Evolutionary conservation across 64 coral and sea anemone species (phyloP), one percentile per base, ranked within the genome.

Genomic region (Stichodactyla helianthus): DNA sequence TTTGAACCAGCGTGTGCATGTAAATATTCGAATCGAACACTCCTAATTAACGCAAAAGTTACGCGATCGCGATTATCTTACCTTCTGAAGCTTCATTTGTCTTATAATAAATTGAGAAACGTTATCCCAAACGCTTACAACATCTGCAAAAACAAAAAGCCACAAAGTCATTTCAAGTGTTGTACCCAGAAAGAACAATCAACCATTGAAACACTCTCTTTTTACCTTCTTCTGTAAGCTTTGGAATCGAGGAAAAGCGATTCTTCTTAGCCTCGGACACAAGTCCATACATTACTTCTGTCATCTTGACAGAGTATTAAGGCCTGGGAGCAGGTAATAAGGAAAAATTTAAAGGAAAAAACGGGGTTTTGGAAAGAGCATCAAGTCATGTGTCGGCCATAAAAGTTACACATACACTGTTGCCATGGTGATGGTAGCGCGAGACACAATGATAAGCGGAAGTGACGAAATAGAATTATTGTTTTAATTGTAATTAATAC

Each of bases 1-100:
- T 65, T 62, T 5, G 19, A 22, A 22, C 22, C 64, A 27, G 12
- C 25, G 25, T 10, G 68, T 27, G 68, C 68, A 9, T 23, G 68
- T 11, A 23, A n/a, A 31, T 10, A 26, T 74, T 74, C 68, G 25
- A 58, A 74, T 74, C 1, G 68, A 74, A 31, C 25, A 74, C 6
- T 13, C 27, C n/a, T 1, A 74, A 74, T n/a, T 65, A 31, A 27
- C 23, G 31, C 9, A 11, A 3, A 58, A 58, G 14, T 31, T 5
- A 74, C 4, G 25, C 68, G 26, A 31, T 10, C 10, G 7, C 12
- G 25, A 54, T 19, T 53, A 53, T 22, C 93, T 78, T 51, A 94
- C 95, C 89, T 98, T 98, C 82, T 98, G 95, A 81, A 89, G 90
- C 9, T 26, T 63, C 95, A 98, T 98, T 86, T 98, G 95, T 31